phyloP scores from a whole-genome alignment of 2,113 vertebrate genomes.

The Actenoides lindsayi region DNA sequence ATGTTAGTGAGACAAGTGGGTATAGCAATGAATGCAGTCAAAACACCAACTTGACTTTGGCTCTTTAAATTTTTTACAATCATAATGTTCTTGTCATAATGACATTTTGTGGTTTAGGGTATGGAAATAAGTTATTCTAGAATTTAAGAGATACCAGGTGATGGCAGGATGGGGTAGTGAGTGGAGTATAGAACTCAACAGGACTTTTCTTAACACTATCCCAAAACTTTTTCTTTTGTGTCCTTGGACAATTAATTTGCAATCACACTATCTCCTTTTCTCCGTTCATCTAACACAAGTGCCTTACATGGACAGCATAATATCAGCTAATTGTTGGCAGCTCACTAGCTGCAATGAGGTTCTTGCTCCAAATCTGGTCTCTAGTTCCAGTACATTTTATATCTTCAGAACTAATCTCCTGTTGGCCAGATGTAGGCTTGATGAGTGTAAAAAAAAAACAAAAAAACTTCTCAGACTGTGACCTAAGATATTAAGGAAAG shows the following conservation, averaged over 20 bases:
- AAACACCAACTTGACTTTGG: not conserved
- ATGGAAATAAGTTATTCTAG: not conserved
- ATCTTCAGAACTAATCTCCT: not conserved
- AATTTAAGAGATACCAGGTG: not conserved
- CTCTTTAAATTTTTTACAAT: not conserved
- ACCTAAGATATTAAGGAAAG: not conserved
- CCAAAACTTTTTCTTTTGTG: not conserved
- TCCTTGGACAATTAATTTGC: not conserved
- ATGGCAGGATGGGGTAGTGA: not conserved
- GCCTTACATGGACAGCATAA: not conserved
- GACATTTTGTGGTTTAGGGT: not conserved
- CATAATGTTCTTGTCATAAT: not conserved
- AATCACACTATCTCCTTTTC: not conserved
- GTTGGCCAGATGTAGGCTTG: not conserved
- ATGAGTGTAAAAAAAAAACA: not conserved
- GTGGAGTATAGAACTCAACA: not conserved
- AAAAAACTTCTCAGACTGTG: not conserved
- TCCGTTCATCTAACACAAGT: not conserved
- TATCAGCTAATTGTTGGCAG: not conserved
- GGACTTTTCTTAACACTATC: not conserved
- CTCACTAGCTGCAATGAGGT: not conserved
- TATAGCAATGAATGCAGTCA: not conserved
- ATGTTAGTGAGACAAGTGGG: not conserved
- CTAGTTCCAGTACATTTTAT: not conserved
- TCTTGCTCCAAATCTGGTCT: not conserved